phyloP scores from a whole-genome alignment of 2,888 invertebrate genomes.

The Cerceris ruficornis region DNA sequence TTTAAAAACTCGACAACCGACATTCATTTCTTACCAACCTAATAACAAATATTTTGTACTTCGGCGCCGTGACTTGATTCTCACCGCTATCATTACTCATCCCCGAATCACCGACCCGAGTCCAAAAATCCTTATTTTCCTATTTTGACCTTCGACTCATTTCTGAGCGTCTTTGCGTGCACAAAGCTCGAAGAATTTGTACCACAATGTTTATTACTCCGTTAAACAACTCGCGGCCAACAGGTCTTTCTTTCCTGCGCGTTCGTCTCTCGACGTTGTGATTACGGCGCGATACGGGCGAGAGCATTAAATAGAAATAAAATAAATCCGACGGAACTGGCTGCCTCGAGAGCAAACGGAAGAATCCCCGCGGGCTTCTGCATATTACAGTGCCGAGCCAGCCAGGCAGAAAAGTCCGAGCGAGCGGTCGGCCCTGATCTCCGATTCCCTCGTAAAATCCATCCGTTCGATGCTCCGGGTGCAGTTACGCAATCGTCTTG shows the following conservation, averaged over 20 bases:
- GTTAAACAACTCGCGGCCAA: background rate
- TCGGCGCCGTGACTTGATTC: no score
- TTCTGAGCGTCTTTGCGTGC: no score
- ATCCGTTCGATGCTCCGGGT: constrained; percentile 31
- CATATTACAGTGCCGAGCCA: constrained; percentile 39
- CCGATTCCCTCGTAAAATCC: constrained; percentile 62
- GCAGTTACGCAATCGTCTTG: constrained; percentile 37
- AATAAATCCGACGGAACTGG: constrained; percentile 44
- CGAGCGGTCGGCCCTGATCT: constrained; percentile 42
- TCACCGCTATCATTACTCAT: no score
- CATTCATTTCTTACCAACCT: no score
- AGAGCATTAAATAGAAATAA: constrained; percentile 57
- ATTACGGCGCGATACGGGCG: constrained; percentile 43
- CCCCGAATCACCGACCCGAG: no score
- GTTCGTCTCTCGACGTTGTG: constrained; percentile 33
- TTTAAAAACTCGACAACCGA: no score
- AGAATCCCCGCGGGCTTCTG: constrained; percentile 42
- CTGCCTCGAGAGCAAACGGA: constrained; percentile 24
- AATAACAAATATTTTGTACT: no score
- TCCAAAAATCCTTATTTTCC: no score
- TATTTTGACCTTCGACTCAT: no score
- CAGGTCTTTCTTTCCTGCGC: background rate
- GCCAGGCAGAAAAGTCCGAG: constrained; percentile 49
- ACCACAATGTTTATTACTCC: constrained; percentile 21
- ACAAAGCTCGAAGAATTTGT: constrained; percentile 14